Evolutionary conservation across 2,113 vertebrate genomes (phyloP).

Genomic region (Lepisosteus oculatus): DNA sequence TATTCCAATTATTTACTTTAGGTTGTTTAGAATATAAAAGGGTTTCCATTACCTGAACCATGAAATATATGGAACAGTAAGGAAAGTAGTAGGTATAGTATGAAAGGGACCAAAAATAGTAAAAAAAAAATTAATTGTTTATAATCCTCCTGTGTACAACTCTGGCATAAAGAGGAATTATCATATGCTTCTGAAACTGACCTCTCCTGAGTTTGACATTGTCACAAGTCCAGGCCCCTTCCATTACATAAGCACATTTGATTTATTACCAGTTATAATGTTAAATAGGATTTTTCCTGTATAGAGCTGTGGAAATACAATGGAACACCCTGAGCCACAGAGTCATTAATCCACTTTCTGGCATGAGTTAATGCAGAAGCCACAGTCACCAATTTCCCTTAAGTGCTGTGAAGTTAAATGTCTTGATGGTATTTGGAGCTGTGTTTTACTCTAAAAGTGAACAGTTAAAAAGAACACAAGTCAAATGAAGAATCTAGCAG

Average conservation of each 20-base stretch:
- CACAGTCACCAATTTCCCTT: conserved; percentile 22
- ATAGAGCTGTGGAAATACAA: conserved; percentile 32
- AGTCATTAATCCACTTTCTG: conserved; percentile 40
- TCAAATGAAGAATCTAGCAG: too few species aligned
- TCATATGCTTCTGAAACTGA: conserved; percentile 31
- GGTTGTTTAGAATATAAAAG: too few species aligned
- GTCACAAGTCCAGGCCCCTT: conserved; percentile 22
- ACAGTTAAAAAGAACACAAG: too few species aligned
- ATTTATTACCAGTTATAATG: conserved; percentile 40
- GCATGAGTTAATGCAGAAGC: conserved; percentile 25
- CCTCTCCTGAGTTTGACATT: conserved; percentile 28
- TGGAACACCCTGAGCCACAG: conserved; percentile 22
- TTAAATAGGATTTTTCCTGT: conserved; percentile 38
- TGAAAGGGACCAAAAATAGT: neutral
- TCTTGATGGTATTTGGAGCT: neutral
- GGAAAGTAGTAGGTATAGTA: neutral
- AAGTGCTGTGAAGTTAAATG: conserved; percentile 29
- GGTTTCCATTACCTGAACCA: too few species aligned
- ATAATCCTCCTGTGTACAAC: conserved; percentile 18
- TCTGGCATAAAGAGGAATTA: conserved; percentile 29
- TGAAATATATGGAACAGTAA: neutral
- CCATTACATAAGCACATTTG: conserved; percentile 19
- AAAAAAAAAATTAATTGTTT: conserved; percentile 17
- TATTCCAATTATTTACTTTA: too few species aligned
- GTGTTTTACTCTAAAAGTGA: too few species aligned